A percentile compares a stretch with the other conserved stretches of the same genome.
phyloP scores from a whole-genome alignment of 2,888 invertebrate species.

The Penaeus monodon region DNA sequence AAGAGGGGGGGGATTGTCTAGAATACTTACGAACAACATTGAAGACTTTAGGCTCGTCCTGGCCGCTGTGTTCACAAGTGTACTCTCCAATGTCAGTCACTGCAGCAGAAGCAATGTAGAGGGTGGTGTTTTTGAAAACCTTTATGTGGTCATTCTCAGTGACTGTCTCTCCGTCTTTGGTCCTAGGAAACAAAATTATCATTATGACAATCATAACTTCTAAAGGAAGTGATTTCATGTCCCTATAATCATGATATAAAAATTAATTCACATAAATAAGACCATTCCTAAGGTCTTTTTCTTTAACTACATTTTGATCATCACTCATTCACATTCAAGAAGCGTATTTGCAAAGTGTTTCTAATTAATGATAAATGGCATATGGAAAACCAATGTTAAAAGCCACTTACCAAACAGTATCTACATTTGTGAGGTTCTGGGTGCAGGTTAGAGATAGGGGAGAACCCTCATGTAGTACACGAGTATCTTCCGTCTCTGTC shows the following conservation, averaged over 20 bases:
- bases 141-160: constrained; percentile 7
- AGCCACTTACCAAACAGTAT: constrained; percentile 33
- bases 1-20: background rate
- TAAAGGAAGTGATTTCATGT: no score
- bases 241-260: no score
- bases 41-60: constrained; percentile 29
- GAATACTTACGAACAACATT: constrained; percentile 49
- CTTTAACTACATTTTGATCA: no score
- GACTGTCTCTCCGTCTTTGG: constrained; percentile 31
- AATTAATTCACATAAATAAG: no score
- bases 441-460: constrained; percentile 38
- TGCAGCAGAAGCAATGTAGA: constrained; percentile 39
- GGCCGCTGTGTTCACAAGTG: constrained; percentile 18
- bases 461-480: constrained; percentile 1
- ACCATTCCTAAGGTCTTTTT: no score
- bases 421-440: constrained; percentile 22
- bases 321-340: no score
- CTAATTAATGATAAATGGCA: no score
- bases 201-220: background rate
- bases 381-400: no score
- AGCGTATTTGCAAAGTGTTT: no score
- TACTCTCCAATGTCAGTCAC: constrained; percentile 43
- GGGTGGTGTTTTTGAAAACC: constrained; percentile 22
- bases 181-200: constrained; percentile 31
- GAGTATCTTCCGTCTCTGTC: constrained; percentile 45